Evolutionary conservation across 1,140 invertebrate genomes (phyloP), one percentile per base, ranked within the genome.

Genomic region (Drosophila obscura): DNA sequence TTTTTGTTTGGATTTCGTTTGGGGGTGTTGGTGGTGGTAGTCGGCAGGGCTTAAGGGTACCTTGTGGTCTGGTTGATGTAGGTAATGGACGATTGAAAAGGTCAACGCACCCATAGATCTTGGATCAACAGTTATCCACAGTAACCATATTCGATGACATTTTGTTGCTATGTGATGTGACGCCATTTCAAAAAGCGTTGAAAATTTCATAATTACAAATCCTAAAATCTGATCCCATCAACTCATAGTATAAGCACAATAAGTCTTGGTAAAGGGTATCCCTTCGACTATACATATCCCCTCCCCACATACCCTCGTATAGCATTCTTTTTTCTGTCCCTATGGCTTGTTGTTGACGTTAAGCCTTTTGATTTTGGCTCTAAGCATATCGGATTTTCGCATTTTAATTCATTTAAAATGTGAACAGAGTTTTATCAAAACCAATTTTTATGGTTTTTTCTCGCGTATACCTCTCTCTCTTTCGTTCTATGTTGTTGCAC

Each of bases 351-450:
- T 77, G 66, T 28, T 62, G 67, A 59, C 55, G 41, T 60, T 59
- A 80, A 84, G 44, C 77, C 68, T 74, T 77, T 77, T 71, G 68
- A 80, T 85, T 81, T 51, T 24, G n/a, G 51, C 65, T 75, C 45
- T 61, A 68, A 78, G 74, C 74, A 64, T 72, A 72, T 63, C 66
- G 61, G 74, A 82, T 85, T 61, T 57, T 61, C 45, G 15, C 28
- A 63, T 62, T 78, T 78, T 81, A 87, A 87, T 78, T 87, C 57
- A 53, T 61, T 87, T 78, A 62, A 66, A 67, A 64, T 59, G 67
- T 76, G 61, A 41, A 48, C 71, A 57, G 45, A 73, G 45, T 31
- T 73, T 73, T 39, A 50, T 51, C 5, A 41, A 9, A 11, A n/a
- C 8, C 31, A 24, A 24, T 24, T 51, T 63, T 56, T 51, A 13